Percentiles rank a stretch among this genome's conserved stretches.
These are phyloP conservation scores for Gonatopus flavifemur DNA, from an alignment of 1,140 invertebrate genomes.

Conservation along the genomic window DNA sequence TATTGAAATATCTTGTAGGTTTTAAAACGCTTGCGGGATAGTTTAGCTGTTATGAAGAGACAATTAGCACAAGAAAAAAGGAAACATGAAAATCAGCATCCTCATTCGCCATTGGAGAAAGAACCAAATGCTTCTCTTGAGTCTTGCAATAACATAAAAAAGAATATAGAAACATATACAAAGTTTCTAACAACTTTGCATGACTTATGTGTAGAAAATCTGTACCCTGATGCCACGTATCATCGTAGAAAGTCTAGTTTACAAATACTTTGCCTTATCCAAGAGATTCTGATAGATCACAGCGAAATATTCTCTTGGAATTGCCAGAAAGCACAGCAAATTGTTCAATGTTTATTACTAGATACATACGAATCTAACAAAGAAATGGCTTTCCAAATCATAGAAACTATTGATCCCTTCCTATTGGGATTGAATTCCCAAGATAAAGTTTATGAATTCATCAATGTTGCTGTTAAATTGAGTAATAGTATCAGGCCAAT, in stretches of 20 bases:
- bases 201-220: constrained; percentile 59
- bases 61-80: constrained; percentile 27
- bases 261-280: constrained; percentile 50
- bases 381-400: constrained; percentile 59
- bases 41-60: constrained; percentile 34
- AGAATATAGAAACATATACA: constrained; percentile 29
- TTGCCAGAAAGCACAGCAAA: constrained; percentile 43
- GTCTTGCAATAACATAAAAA: constrained; percentile 8
- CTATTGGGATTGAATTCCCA: constrained; percentile 45
- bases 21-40: constrained; percentile 45
- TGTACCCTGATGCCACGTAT: constrained; percentile 73
- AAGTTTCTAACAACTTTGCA: constrained; percentile 59
- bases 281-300: constrained; percentile 32
- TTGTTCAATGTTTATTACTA: constrained; percentile 63
- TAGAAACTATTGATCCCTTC: constrained; percentile 30
- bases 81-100: neutral
- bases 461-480: constrained; percentile 60
- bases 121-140: too few species aligned
- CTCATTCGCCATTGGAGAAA: too few species aligned
- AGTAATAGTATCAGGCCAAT: constrained; percentile 74
- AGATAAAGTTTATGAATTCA: constrained; percentile 46
- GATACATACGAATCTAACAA: constrained; percentile 84
- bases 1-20: constrained; percentile 39
- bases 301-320: constrained; percentile 36
- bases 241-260: constrained; percentile 67